Conservation (phyloP, 2,888 invertebrate species). For the Halictus ligatus region DNA sequence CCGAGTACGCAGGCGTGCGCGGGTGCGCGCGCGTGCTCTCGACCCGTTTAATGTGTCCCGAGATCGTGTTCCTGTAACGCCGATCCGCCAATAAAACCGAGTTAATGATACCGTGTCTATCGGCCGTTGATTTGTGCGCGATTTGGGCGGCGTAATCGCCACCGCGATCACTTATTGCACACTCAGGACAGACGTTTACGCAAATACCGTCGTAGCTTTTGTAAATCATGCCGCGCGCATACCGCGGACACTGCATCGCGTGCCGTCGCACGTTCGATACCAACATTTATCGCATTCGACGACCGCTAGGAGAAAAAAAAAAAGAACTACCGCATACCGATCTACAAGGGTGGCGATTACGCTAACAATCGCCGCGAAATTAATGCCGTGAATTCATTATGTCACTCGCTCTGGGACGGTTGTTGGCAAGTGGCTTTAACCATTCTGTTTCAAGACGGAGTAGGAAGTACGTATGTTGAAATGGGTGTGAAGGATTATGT, state of each 20-base stretch:
- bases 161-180: conserved; percentile 56
- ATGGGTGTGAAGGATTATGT: neutral
- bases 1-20: neutral
- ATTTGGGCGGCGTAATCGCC: conserved; percentile 61
- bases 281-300: conserved; percentile 33
- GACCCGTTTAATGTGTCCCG: conserved; percentile 41
- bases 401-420: neutral
- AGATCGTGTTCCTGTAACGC: conserved; percentile 49
- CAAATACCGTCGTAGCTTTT: conserved; percentile 42
- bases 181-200: conserved; percentile 58
- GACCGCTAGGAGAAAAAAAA: conserved; percentile 1
- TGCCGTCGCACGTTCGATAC: conserved; percentile 3
- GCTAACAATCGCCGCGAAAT: neutral
- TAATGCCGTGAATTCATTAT: neutral
- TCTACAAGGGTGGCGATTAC: neutral
- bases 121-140: conserved; percentile 55
- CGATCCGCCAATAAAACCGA: conserved; percentile 48
- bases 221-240: conserved; percentile 56
- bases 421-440: neutral
- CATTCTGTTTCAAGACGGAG: neutral
- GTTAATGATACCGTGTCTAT: conserved; percentile 58
- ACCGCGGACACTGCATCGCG: conserved; percentile 30
- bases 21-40: conserved; percentile 14
- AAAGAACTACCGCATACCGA: neutral
- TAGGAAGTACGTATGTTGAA: neutral